Conservation (phyloP, 2,888 invertebrate genomes). For the Stenurella melanura region DNA sequence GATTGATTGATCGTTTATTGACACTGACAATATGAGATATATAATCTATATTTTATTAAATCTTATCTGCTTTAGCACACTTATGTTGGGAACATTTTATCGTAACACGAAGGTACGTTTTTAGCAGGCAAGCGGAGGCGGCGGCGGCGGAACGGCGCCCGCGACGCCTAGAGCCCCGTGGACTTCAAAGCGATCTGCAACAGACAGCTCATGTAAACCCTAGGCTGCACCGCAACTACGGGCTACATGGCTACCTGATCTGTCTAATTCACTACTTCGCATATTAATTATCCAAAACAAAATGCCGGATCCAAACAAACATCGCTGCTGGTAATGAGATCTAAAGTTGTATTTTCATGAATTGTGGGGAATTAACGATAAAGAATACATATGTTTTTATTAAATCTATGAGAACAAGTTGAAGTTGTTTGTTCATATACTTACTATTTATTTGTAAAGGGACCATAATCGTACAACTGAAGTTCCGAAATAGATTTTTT, state of each 20-base stretch:
- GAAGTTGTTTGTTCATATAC: not conserved
- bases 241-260: conserved; percentile 57
- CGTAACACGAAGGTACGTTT: conserved; percentile 1
- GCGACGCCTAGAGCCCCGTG: conserved; percentile 56
- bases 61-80: conserved; percentile 30
- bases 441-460: no score
- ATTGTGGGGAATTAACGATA: not conserved
- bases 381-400: not conserved
- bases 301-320: conserved; percentile 36
- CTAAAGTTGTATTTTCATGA: conserved; percentile 17
- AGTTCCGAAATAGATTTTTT: no score
- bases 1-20: conserved; percentile 52
- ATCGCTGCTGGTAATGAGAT: conserved; percentile 15
- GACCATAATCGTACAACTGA: no score
- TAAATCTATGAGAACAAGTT: not conserved
- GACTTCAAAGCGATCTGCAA: conserved; percentile 67
- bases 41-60: conserved; percentile 40
- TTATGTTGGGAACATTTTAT: conserved; percentile 20
- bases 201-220: conserved; percentile 65
- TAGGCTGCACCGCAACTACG: conserved; percentile 57
- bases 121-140: conserved; percentile 35
- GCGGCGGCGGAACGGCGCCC: conserved; percentile 54
- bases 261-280: conserved; percentile 58
- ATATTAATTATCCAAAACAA: conserved; percentile 48
- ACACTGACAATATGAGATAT: conserved; percentile 41